Evolutionary conservation across 2,888 invertebrate genomes (phyloP).

Genomic region (Amphipyra tragopoginis): DNA sequence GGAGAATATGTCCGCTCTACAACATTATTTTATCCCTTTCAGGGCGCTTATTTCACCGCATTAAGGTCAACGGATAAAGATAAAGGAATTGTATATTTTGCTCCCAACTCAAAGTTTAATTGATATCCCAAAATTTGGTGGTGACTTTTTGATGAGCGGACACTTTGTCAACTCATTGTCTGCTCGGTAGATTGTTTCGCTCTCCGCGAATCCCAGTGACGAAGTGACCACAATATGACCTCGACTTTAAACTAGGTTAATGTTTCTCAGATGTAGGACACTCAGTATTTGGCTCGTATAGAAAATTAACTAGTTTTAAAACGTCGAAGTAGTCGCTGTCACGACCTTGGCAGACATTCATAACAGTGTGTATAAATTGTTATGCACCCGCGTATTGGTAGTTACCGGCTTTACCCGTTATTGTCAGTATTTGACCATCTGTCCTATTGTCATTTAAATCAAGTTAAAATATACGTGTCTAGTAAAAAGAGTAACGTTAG

Average conservation of each 20-base stretch:
- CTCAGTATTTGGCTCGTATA: slow-evolving; percentile 74
- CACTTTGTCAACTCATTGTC: slow-evolving; percentile 50
- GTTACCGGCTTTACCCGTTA: slow-evolving; percentile 52
- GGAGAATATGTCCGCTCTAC: slow-evolving; percentile 58
- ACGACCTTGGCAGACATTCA: slow-evolving; percentile 77
- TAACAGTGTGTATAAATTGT: slow-evolving; percentile 58
- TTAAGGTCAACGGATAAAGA: slow-evolving; percentile 44
- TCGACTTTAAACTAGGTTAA: slow-evolving; percentile 84
- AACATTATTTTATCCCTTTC: slow-evolving; percentile 57
- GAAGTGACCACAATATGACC: slow-evolving; percentile 73
- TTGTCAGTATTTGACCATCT: slow-evolving; percentile 57
- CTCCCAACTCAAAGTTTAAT: slow-evolving; percentile 22
- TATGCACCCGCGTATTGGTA: slow-evolving; percentile 64
- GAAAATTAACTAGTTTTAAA: slow-evolving; percentile 68
- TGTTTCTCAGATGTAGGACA: slow-evolving; percentile 81
- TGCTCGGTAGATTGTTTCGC: slow-evolving; percentile 44
- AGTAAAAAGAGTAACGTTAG: slow-evolving; percentile 40
- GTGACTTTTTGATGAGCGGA: slow-evolving; percentile 26
- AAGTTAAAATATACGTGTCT: slow-evolving; percentile 28
- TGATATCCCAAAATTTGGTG: slow-evolving; percentile 18
- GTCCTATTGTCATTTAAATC: slow-evolving; percentile 60
- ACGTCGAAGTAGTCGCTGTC: slow-evolving; percentile 61
- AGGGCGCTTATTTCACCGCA: slow-evolving; percentile 52
- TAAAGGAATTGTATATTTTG: slow-evolving; percentile 44
- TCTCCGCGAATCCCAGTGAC: slow-evolving; percentile 67